These are phyloP conservation scores for Halichoerus grypus DNA, from an alignment of 2,113 vertebrate species.

Conservation along the genomic window DNA sequence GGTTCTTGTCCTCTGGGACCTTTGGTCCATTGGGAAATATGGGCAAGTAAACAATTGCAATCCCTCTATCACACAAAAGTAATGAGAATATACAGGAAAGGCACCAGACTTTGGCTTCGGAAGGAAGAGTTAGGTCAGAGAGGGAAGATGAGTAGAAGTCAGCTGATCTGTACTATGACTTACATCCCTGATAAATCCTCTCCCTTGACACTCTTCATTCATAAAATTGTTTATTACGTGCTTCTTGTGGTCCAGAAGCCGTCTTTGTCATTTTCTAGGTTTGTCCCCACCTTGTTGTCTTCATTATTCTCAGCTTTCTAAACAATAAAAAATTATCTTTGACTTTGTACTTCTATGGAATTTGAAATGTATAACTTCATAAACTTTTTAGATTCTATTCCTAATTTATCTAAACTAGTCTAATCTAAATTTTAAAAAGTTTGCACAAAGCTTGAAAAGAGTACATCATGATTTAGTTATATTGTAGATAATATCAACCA, in stretches of 20 bases:
- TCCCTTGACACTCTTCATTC: not conserved
- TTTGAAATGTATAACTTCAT: not conserved
- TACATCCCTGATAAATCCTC: not conserved
- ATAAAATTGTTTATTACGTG: not conserved
- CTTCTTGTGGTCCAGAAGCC: not conserved
- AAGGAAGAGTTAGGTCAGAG: not conserved
- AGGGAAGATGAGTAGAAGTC: not conserved
- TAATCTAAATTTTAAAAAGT: not conserved
- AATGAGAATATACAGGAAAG: not conserved
- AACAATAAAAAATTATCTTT: not conserved
- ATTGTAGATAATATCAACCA: not conserved
- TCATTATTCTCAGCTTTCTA: not conserved
- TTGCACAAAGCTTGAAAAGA: not conserved
- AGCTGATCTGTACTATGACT: not conserved
- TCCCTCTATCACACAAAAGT: not conserved
- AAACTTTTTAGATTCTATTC: not conserved
- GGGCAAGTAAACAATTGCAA: slow-evolving; percentile 31
- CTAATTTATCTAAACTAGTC: not conserved
- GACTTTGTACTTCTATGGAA: not conserved
- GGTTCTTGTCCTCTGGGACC: not conserved
- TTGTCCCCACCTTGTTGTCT: not conserved
- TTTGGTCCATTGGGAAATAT: not conserved
- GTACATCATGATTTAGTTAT: not conserved
- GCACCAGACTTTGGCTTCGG: not conserved
- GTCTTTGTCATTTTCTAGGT: not conserved